These are phyloP conservation scores for Melangyna quadrimaculata DNA, from an alignment of 2,888 invertebrate species.

Conservation along the genomic window DNA sequence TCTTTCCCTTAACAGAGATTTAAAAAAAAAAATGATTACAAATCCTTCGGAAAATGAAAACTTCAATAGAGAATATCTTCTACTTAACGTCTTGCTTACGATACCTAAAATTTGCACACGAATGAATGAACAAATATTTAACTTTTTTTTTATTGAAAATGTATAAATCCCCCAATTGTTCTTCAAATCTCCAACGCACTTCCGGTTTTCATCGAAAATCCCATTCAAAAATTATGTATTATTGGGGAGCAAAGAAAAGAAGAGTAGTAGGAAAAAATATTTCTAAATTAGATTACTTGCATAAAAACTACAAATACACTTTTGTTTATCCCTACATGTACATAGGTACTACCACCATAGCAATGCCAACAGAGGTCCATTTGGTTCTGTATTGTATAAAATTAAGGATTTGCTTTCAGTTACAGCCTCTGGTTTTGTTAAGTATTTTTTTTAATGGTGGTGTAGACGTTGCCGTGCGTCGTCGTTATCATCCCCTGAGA, in stretches of 20 bases:
- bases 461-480: neutral
- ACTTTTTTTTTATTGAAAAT: neutral
- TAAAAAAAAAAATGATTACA: too few species aligned
- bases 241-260: too few species aligned
- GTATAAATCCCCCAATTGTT: neutral
- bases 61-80: too few species aligned
- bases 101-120: neutral
- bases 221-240: slow-evolving; percentile 14
- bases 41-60: too few species aligned
- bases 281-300: slow-evolving; percentile 16
- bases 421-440: neutral
- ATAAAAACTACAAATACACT: slow-evolving; percentile 21
- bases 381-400: neutral
- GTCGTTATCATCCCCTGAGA: neutral
- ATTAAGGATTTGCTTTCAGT: neutral
- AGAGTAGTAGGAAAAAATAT: neutral
- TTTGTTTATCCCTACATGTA: neutral
- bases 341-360: too few species aligned
- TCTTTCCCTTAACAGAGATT: too few species aligned
- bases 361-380: neutral
- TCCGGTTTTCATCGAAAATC: neutral
- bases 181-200: neutral
- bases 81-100: neutral
- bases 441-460: neutral
- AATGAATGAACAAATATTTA: neutral